Percentiles rank a stretch among this genome's conserved stretches.
Evolutionary conservation across 2,113 vertebrate species (phyloP).

Genomic region (Callipepla squamata): DNA sequence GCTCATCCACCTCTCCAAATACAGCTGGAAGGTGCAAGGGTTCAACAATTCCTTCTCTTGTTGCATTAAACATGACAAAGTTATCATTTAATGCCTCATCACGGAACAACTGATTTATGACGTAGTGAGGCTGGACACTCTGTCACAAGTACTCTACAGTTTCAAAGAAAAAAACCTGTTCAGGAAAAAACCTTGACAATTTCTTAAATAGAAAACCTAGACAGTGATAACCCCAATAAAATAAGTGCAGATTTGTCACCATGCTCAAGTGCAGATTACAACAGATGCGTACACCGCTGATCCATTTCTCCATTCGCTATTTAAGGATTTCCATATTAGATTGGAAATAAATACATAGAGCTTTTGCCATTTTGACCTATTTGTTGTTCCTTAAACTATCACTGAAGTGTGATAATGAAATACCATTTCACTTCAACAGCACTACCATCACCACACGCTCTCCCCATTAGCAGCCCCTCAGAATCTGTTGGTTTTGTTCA

Average conservation of each 20-base stretch:
- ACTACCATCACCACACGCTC: background rate
- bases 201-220: background rate
- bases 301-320: background rate
- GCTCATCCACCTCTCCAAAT: constrained; percentile 54
- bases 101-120: constrained; percentile 68
- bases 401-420: background rate
- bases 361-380: background rate
- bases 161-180: constrained; percentile 28
- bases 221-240: background rate
- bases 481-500: background rate
- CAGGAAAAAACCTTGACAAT: constrained; percentile 26
- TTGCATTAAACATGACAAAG: constrained; percentile 76
- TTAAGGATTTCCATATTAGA: background rate
- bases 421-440: background rate
- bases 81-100: constrained; percentile 65
- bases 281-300: background rate
- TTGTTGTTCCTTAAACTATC: background rate
- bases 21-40: constrained; percentile 35
- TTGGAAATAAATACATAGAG: background rate
- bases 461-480: background rate
- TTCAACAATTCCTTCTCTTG: constrained; percentile 59
- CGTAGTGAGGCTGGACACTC: background rate
- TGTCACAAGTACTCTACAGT: background rate
- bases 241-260: background rate
- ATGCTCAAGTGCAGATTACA: background rate